phyloP scores from a whole-genome alignment of 2,113 vertebrate genomes.

The Bos indicus region DNA sequence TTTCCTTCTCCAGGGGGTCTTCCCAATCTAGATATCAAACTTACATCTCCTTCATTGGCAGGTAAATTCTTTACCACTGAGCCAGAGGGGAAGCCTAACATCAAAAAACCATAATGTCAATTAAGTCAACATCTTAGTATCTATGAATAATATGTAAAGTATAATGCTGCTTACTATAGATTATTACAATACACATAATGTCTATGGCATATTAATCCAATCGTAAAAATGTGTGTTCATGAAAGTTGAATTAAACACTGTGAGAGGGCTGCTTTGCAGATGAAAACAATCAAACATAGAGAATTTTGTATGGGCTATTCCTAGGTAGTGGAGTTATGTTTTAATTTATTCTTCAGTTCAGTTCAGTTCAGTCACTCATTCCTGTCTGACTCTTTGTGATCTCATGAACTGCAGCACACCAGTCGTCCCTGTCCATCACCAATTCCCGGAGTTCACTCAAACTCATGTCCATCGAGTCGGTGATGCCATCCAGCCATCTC shows the following conservation, averaged over 20 bases:
- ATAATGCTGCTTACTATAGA: not conserved
- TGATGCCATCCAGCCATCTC: not conserved
- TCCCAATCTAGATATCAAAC: not conserved
- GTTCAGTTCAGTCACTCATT: not conserved
- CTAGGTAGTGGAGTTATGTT: not conserved
- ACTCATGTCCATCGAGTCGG: rapidly evolving
- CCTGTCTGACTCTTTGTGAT: not conserved
- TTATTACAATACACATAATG: not conserved
- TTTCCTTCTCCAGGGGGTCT: not conserved
- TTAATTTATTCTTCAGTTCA: not conserved
- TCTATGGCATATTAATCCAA: not conserved
- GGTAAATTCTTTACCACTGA: not conserved
- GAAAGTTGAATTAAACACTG: not conserved
- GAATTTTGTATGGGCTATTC: not conserved
- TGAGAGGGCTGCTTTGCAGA: not conserved
- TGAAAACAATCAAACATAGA: not conserved
- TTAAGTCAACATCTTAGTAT: not conserved
- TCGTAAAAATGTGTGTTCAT: not conserved
- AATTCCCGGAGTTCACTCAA: not conserved
- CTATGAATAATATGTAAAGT: not conserved
- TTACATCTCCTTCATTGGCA: not conserved
- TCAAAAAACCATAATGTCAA: not conserved
- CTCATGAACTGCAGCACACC: not conserved
- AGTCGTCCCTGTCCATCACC: not conserved
- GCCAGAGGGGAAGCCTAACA: not conserved